Percentiles rank a stretch among this genome's conserved stretches.
phyloP scores from a whole-genome alignment of 2,888 invertebrate genomes.

The Diarsia brunnea region DNA sequence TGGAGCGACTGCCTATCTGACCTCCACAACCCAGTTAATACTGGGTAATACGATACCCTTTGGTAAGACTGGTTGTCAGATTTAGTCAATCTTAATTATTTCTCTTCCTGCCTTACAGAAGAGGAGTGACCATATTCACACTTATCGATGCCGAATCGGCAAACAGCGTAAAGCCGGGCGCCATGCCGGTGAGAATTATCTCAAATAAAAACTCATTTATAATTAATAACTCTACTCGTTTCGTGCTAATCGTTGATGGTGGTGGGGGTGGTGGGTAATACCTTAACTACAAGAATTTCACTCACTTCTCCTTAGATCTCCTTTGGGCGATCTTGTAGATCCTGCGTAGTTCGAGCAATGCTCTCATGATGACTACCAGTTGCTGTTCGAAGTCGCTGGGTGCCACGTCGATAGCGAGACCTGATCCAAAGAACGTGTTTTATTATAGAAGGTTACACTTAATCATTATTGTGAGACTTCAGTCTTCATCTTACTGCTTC shows the following conservation, averaged over 20 bases:
- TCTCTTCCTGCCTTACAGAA: not conserved
- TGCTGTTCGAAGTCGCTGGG: conserved; percentile 91
- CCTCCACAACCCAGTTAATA: too few relatives aligned
- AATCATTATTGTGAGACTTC: not conserved
- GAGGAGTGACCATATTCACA: not conserved
- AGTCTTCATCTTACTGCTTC: too few relatives aligned
- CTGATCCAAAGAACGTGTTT: conserved; percentile 14
- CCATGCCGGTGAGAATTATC: not conserved
- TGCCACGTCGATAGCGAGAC: conserved; percentile 82
- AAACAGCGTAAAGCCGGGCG: not conserved
- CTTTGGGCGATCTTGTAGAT: conserved; percentile 86
- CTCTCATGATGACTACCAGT: conserved; percentile 91
- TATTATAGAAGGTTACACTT: not conserved
- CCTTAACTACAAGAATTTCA: not conserved
- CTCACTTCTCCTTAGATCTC: conserved; percentile 84
- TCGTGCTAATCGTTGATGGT: not conserved
- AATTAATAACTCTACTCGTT: not conserved
- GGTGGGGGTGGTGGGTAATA: not conserved
- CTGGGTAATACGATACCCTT: too few relatives aligned
- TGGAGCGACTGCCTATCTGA: too few relatives aligned
- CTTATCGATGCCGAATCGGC: not conserved
- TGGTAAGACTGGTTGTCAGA: too few relatives aligned
- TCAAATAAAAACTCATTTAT: not conserved
- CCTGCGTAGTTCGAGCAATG: conserved; percentile 89
- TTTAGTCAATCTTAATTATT: not conserved